These are phyloP conservation scores for Bothrops jararaca DNA, from an alignment of 2,113 vertebrate species.

Conservation along the genomic window DNA sequence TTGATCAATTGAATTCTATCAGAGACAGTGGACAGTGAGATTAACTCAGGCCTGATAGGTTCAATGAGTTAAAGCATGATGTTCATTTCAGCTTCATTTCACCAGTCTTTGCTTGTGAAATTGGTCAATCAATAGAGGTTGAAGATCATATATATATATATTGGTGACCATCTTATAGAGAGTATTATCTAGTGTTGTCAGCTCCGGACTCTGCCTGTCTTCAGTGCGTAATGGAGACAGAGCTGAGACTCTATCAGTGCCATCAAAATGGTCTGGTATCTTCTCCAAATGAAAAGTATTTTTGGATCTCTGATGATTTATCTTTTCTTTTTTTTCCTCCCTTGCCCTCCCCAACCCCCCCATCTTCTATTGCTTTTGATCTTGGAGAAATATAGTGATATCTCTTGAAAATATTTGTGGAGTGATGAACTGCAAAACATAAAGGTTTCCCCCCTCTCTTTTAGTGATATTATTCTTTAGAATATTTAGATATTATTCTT, in stretches of 20 bases:
- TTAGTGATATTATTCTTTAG: conserved; percentile 44
- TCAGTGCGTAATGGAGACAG: conserved; percentile 77
- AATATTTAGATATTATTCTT: conserved; percentile 43
- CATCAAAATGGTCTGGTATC: conserved; percentile 80
- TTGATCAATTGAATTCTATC: conserved; percentile 99
- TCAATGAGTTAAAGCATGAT: conserved; percentile 98
- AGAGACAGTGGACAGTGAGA: conserved; percentile 95
- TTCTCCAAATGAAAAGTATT: conserved; percentile 85
- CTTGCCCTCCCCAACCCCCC: background rate
- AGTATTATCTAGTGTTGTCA: conserved; percentile 79
- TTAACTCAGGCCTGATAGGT: conserved; percentile 98
- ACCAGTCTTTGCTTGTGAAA: conserved; percentile 90
- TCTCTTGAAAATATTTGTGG: conserved; percentile 84
- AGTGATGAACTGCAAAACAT: conserved; percentile 65
- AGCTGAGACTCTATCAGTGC: conserved; percentile 79
- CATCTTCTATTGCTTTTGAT: conserved; percentile 59
- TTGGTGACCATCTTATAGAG: conserved; percentile 79
- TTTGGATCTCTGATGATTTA: conserved; percentile 82
- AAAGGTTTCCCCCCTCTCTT: conserved; percentile 45
- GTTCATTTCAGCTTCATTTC: conserved; percentile 95
- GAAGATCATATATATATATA: conserved; percentile 88
- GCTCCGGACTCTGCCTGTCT: conserved; percentile 73
- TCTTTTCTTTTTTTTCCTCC: conserved; percentile 59
- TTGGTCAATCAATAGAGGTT: conserved; percentile 97
- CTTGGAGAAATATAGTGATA: conserved; percentile 84